Percentiles rank a stretch among this genome's conserved stretches.
These are phyloP conservation scores for Orbicella faveolata DNA, from an alignment of 64 coral and sea anemone species.

Conservation along the genomic window DNA sequence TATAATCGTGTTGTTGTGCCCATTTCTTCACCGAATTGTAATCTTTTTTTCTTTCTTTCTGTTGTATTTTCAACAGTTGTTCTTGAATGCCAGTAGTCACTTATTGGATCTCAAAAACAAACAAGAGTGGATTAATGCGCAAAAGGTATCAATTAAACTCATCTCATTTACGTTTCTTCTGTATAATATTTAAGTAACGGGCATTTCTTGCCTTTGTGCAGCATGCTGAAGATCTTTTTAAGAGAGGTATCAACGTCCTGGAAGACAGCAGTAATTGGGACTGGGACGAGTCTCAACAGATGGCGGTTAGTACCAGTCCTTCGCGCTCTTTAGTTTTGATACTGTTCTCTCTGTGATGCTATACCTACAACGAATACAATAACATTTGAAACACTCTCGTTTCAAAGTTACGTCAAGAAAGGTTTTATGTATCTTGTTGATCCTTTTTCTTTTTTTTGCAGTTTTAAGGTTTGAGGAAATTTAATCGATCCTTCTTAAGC, in stretches of 20 bases:
- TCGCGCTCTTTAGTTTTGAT: no score
- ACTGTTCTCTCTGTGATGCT: no score
- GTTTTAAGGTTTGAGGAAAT: no score
- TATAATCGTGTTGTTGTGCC: no score
- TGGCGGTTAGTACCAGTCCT: background rate
- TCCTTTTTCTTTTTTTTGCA: no score
- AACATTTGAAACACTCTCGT: no score
- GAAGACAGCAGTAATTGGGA: slow-evolving; percentile 44
- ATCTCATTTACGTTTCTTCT: background rate
- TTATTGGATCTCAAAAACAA: slow-evolving; percentile 60
- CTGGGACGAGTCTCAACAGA: slow-evolving; percentile 28
- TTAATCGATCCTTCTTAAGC: no score
- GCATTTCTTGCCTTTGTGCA: background rate
- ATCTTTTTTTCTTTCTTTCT: background rate
- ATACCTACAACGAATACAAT: no score
- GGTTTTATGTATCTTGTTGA: no score
- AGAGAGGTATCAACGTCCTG: slow-evolving; percentile 23
- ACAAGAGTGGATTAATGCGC: slow-evolving; percentile 51
- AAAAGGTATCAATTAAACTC: slow-evolving; percentile 37
- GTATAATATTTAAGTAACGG: background rate
- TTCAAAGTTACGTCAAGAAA: no score
- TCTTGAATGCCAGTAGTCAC: slow-evolving; percentile 50
- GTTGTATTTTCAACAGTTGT: background rate
- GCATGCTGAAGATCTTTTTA: slow-evolving; percentile 25
- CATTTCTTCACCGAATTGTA: background rate